phyloP scores from a whole-genome alignment of 2,888 invertebrate species.

The Andricus quercusramuli region DNA sequence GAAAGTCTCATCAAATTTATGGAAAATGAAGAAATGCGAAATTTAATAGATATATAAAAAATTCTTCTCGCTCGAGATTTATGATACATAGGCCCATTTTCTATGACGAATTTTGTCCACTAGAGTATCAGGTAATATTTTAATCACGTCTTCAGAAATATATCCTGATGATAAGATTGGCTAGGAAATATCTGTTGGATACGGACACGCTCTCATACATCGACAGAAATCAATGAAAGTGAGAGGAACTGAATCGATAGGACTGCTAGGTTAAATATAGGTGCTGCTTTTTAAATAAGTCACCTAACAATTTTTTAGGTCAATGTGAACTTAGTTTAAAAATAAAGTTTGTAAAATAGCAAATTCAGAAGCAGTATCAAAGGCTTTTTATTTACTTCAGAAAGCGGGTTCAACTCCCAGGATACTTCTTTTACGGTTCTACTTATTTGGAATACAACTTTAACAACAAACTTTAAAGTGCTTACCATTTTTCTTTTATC shows the following conservation, averaged over 20 bases:
- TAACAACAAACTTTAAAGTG: too few relatives aligned
- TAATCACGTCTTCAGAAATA: slow-evolving; percentile 10
- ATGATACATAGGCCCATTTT: neutral
- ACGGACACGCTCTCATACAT: slow-evolving; percentile 6
- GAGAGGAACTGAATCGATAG: slow-evolving; percentile 28
- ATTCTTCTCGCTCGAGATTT: neutral
- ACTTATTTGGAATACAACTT: too few relatives aligned
- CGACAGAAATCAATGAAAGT: slow-evolving; percentile 29
- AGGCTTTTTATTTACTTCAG: neutral
- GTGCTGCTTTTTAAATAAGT: slow-evolving; percentile 12
- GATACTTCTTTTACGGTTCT: neutral
- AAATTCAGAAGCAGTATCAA: neutral
- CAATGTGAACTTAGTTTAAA: slow-evolving; percentile 18
- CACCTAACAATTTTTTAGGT: slow-evolving; percentile 29
- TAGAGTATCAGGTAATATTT: neutral
- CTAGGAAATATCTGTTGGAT: neutral
- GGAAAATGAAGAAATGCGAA: neutral
- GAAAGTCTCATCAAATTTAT: neutral
- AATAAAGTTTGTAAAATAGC: neutral
- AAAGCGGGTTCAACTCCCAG: neutral
- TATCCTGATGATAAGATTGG: neutral
- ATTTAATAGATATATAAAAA: neutral
- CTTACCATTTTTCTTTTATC: neutral
- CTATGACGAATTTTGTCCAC: neutral
- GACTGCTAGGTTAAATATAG: slow-evolving; percentile 24